Conservation (phyloP, 2,113 vertebrate species). For the Misgurnus mizolepis region DNA sequence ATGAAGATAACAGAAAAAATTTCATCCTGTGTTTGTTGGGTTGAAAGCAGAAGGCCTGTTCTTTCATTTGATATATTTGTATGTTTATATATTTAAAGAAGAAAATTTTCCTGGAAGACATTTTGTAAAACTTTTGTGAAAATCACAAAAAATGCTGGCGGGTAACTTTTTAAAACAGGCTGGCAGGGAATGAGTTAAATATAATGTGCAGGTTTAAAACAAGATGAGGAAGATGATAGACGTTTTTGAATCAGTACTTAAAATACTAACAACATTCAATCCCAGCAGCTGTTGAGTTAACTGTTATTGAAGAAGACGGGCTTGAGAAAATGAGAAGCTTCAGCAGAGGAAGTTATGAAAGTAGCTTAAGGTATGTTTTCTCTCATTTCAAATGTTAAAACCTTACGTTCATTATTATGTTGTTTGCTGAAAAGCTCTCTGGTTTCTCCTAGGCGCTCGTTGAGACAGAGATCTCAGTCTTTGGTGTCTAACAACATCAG, state of each 20-base stretch:
- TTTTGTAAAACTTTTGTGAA: too few species aligned
- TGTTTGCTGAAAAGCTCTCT: background rate
- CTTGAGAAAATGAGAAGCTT: conserved; percentile 54
- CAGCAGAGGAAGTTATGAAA: conserved; percentile 58
- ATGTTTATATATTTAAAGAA: too few species aligned
- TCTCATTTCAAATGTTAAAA: background rate
- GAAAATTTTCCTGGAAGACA: too few species aligned
- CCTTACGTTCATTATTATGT: background rate
- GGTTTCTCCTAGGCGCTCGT: conserved; percentile 61
- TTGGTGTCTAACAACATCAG: conserved; percentile 56
- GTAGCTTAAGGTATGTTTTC: conserved; percentile 64
- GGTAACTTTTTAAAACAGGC: too few species aligned
- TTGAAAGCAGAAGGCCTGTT: too few species aligned
- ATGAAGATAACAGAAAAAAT: too few species aligned
- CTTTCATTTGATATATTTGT: too few species aligned
- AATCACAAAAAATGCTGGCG: too few species aligned
- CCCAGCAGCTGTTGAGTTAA: conserved; percentile 52
- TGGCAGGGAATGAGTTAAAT: too few species aligned
- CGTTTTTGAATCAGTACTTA: background rate
- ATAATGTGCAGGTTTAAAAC: too few species aligned
- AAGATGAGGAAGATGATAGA: too few species aligned
- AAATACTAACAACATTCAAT: background rate
- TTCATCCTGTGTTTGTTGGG: too few species aligned
- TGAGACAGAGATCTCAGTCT: conserved; percentile 65
- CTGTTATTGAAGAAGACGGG: conserved; percentile 47